A percentile compares a stretch with the other conserved stretches of the same genome.
These are phyloP conservation scores for Drosophila niveifrons DNA, from an alignment of 2,888 invertebrate genomes.

Conservation along the genomic window DNA sequence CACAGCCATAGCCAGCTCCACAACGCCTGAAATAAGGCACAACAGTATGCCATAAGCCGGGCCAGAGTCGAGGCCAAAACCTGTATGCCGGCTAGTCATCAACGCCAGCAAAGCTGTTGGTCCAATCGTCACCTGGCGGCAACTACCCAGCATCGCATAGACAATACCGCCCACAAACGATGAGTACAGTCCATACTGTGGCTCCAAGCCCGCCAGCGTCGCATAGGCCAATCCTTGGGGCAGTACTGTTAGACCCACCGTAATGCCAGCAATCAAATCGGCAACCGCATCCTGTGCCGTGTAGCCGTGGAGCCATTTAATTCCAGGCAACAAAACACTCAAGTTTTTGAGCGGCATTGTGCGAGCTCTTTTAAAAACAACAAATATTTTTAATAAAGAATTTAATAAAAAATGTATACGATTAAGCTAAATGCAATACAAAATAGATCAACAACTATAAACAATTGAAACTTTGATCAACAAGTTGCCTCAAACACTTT, in stretches of 20 bases:
- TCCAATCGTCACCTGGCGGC: constrained; percentile 94
- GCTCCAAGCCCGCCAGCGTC: constrained; percentile 93
- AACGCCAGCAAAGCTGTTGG: constrained; percentile 96
- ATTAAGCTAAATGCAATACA: no score
- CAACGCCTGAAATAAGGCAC: constrained; percentile 92
- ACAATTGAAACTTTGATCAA: not conserved
- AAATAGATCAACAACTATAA: not conserved
- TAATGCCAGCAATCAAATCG: constrained; percentile 96
- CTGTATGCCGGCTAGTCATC: constrained; percentile 91
- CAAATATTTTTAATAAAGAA: not conserved
- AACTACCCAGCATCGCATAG: constrained; percentile 95
- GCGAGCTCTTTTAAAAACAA: constrained; percentile 1
- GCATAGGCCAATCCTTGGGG: constrained; percentile 97
- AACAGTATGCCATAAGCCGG: constrained; percentile 93
- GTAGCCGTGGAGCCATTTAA: constrained; percentile 92
- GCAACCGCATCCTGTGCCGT: constrained; percentile 91
- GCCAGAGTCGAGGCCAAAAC: constrained; percentile 85
- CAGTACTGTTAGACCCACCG: constrained; percentile 93
- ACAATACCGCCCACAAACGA: constrained; percentile 97
- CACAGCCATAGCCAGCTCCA: constrained; percentile 93
- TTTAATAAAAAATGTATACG: not conserved
- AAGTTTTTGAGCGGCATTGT: constrained; percentile 56
- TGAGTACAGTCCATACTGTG: constrained; percentile 97
- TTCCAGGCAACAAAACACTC: constrained; percentile 81
- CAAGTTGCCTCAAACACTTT: not conserved